Percentiles rank a stretch among this genome's conserved stretches.
Evolutionary conservation across 2,888 invertebrate species (phyloP).

Genomic region (Selenia dentaria): DNA sequence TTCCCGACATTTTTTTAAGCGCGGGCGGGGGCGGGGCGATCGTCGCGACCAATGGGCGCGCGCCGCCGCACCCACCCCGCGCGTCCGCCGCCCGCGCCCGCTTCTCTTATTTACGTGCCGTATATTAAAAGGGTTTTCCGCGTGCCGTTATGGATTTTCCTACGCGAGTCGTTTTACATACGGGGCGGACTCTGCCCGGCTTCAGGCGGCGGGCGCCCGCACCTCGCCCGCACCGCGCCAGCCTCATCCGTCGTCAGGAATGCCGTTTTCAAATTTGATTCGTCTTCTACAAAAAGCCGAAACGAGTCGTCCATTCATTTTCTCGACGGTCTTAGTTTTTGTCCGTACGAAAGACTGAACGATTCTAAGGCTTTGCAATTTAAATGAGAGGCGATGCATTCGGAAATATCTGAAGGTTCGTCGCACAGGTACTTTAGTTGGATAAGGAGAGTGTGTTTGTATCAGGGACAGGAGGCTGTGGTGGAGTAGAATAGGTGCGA

Average conservation of each 20-base stretch:
- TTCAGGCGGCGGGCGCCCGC: slow-evolving; percentile 15
- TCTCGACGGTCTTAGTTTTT: slow-evolving; percentile 37
- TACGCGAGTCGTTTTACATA: slow-evolving; percentile 70
- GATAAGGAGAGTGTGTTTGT: neutral
- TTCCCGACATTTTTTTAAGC: slow-evolving; percentile 65
- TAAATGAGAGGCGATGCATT: slow-evolving; percentile 28
- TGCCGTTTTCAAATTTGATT: slow-evolving; percentile 23
- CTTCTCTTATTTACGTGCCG: slow-evolving; percentile 80
- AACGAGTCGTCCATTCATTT: slow-evolving; percentile 38
- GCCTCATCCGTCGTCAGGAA: slow-evolving; percentile 10
- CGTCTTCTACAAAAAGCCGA: slow-evolving; percentile 28
- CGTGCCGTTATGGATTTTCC: slow-evolving; percentile 83
- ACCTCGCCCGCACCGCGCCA: neutral
- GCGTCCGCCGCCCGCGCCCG: slow-evolving; percentile 43
- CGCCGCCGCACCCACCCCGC: slow-evolving; percentile 41
- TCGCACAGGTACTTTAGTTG: too few species aligned
- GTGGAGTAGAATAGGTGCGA: slow-evolving; percentile 7
- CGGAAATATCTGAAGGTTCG: slow-evolving; percentile 2
- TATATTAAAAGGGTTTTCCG: slow-evolving; percentile 85
- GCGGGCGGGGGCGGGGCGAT: slow-evolving; percentile 73
- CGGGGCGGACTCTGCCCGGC: slow-evolving; percentile 39
- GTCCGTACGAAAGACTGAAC: slow-evolving; percentile 25
- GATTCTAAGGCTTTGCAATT: slow-evolving; percentile 34
- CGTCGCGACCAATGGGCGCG: slow-evolving; percentile 61
- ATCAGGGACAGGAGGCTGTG: neutral